These are phyloP conservation scores for Knipowitschia caucasica DNA, from an alignment of 2,797 vertebrate species.

Conservation along the genomic window DNA sequence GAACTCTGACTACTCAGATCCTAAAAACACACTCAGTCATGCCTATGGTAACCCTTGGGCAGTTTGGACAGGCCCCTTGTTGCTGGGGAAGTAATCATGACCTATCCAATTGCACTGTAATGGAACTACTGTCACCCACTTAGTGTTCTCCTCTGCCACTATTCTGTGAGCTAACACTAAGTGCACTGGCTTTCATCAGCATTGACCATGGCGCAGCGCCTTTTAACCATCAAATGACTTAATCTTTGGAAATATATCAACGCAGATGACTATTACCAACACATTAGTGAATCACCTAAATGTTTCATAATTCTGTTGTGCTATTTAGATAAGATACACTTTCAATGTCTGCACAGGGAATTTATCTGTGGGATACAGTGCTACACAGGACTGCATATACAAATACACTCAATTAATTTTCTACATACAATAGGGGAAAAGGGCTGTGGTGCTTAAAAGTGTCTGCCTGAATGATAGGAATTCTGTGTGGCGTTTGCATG, in stretches of 20 bases:
- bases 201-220: slow-evolving; percentile 64
- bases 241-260: slow-evolving; percentile 42
- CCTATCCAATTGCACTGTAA: slow-evolving; percentile 62
- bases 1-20: slow-evolving; percentile 36
- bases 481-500: too few species aligned
- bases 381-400: too few species aligned
- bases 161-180: slow-evolving; percentile 63
- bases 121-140: slow-evolving; percentile 65
- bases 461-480: too few species aligned
- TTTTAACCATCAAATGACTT: slow-evolving; percentile 67
- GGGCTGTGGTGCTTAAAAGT: too few species aligned
- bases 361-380: too few species aligned
- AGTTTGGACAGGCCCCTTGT: slow-evolving; percentile 54
- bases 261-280: slow-evolving; percentile 43
- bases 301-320: slow-evolving; percentile 10
- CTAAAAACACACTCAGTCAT: slow-evolving; percentile 39
- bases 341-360: too few species aligned
- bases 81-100: slow-evolving; percentile 69
- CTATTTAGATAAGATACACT: not conserved
- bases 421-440: too few species aligned
- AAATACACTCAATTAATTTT: too few species aligned
- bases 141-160: slow-evolving; percentile 51
- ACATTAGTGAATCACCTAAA: slow-evolving; percentile 38
- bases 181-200: slow-evolving; percentile 35
- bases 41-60: slow-evolving; percentile 45